phyloP scores from a whole-genome alignment of 2,113 vertebrate genomes.

The Grallaria varia region DNA sequence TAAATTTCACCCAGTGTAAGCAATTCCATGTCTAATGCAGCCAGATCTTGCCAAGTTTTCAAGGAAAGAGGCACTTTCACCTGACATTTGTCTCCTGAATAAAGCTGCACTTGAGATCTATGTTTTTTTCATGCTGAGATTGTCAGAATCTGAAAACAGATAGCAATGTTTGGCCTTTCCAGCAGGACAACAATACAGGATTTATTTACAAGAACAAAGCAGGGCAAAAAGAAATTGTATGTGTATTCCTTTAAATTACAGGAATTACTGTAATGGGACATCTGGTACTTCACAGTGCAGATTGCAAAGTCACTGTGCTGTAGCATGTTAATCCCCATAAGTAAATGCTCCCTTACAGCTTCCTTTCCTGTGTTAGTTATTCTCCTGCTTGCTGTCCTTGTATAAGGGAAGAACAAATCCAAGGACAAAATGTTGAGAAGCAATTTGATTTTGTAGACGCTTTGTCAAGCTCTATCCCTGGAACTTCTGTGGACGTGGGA shows the following conservation, averaged over 20 bases:
- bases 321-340: conserved; percentile 50
- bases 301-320: neutral
- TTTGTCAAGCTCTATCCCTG: conserved; percentile 38
- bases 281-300: conserved; percentile 23
- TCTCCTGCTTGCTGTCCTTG: conserved; percentile 26
- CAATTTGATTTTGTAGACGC: conserved; percentile 33
- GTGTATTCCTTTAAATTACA: conserved; percentile 40
- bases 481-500: neutral
- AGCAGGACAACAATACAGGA: neutral
- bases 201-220: neutral
- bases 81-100: neutral
- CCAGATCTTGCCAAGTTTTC: neutral
- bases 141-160: neutral
- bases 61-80: neutral
- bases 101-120: neutral
- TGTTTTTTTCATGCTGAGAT: neutral
- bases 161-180: neutral
- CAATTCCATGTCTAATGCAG: neutral
- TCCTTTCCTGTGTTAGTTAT: neutral
- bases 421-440: conserved; percentile 56
- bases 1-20: neutral
- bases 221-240: neutral
- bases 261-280: conserved; percentile 44
- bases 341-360: conserved; percentile 35
- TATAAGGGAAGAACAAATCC: neutral